phyloP scores from a whole-genome alignment of 2,888 invertebrate genomes.

The Aelia acuminata region DNA sequence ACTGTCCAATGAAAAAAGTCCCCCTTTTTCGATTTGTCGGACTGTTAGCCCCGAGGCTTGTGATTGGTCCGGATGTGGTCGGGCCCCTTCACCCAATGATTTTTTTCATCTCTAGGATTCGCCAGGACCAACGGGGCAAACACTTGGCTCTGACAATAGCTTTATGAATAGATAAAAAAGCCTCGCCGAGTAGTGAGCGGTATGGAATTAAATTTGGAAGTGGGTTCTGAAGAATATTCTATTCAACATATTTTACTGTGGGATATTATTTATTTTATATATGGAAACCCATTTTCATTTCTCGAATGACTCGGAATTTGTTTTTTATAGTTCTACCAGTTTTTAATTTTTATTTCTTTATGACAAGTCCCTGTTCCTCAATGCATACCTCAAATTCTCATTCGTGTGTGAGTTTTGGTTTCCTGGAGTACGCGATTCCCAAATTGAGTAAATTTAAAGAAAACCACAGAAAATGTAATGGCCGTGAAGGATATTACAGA shows the following conservation, averaged over 20 bases:
- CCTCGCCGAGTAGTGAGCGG: not conserved
- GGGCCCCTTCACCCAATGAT: not conserved
- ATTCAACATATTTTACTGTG: not conserved
- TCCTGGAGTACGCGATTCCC: too few relatives aligned
- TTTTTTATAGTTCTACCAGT: too few relatives aligned
- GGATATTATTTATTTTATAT: not conserved
- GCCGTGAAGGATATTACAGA: too few relatives aligned
- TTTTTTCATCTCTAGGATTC: not conserved
- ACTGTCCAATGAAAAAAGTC: conserved; percentile 27
- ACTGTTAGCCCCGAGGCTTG: not conserved
- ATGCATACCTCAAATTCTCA: too few relatives aligned
- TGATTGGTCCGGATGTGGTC: conserved; percentile 13
- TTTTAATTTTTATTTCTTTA: too few relatives aligned
- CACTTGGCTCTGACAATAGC: not conserved
- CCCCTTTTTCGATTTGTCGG: conserved; percentile 13
- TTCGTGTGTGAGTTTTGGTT: too few relatives aligned
- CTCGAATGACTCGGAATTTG: too few relatives aligned
- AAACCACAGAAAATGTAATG: too few relatives aligned
- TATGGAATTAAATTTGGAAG: not conserved
- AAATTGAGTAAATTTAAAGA: too few relatives aligned
- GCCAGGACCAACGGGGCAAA: not conserved
- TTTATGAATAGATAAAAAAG: conserved; percentile 3
- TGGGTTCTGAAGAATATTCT: not conserved
- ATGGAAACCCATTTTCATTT: not conserved
- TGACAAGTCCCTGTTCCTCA: too few relatives aligned